Conservation (phyloP, 37 sponge, comb jelly and placozoan species). For the Ephydatia muelleri region DNA sequence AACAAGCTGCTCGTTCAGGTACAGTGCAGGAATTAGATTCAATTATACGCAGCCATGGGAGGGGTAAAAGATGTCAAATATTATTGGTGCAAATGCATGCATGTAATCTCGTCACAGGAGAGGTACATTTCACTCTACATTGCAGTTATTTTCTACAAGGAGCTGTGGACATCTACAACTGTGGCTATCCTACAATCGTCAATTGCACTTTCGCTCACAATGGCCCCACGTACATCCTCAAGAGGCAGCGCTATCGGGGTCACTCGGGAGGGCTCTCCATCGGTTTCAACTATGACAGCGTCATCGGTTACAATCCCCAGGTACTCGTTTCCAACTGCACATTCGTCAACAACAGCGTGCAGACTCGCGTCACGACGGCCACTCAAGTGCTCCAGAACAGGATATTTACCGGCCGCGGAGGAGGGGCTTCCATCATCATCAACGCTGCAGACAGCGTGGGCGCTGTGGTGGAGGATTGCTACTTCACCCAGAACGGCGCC, state of each 20-base stretch:
- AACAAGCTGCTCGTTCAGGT: background rate
- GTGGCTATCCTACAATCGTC: slow-evolving; percentile 9
- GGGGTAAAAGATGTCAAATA: too few relatives aligned
- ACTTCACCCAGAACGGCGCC: slow-evolving; percentile 47
- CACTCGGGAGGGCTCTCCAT: slow-evolving; percentile 52
- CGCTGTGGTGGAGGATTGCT: background rate
- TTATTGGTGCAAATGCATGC: too few relatives aligned
- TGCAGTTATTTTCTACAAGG: slow-evolving; percentile 15
- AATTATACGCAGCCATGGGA: too few relatives aligned
- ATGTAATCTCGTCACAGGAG: background rate
- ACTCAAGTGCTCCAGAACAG: background rate
- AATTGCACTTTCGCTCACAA: slow-evolving; percentile 30
- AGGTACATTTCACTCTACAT: background rate
- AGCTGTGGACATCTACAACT: slow-evolving; percentile 50
- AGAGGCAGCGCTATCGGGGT: slow-evolving; percentile 17
- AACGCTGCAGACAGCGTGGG: background rate
- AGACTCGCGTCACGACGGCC: background rate
- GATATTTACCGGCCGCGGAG: slow-evolving; percentile 34
- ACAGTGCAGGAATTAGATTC: too few relatives aligned
- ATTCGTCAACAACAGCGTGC: slow-evolving; percentile 36
- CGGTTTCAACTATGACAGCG: background rate
- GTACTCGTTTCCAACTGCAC: slow-evolving; percentile 9
- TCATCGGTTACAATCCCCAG: background rate
- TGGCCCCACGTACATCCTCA: background rate
- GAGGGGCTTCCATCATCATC: slow-evolving; percentile 37